Base-by-base conservation (phyloP, 2,888 invertebrate species). In the Thecophora atra region DNA sequence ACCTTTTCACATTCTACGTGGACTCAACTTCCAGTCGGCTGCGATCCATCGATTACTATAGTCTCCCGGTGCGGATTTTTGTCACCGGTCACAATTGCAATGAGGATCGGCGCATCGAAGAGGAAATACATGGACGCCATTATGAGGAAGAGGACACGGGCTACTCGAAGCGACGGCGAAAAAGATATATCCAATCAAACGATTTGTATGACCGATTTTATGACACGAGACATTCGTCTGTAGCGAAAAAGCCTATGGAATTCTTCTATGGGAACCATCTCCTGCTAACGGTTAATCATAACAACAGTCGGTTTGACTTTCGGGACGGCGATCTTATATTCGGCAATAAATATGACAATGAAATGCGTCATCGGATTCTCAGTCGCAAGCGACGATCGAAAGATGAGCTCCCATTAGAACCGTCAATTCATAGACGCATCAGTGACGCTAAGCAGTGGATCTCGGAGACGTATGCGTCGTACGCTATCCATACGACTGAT, bases 381-480 rank as follows among this genome's bases (percentile, higher is more conserved):
- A 89, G 87, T 80, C 88, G 90, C 21, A 88, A 87, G 75, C 88
- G 90, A 76, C 84, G 90, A 81, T 77, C 78, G 0, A 87, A 77
- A 81, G 75, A 76, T 4, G 78, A 77, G 62, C 89, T 90, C 84
- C 88, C 89, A 56, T 88, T 91, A 79, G 78, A 79, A 70, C 81
- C 80, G 0, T 77, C 79, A 0, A 52, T 81, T 26, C 91, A 91
- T 82, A 88, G 90, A 17, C 90, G 91, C 83, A 90, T 93, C 75
- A 89, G 92, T 13, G 93, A 93, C 80, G 94, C 94, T 17, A 93
- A 92, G 81, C 93, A 93, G 82, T 94, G 94, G 94, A 92, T 93
- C 81, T 92, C 94, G 19, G 95, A 95, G 85, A 95, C 95, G 0
- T 91, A 94, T 78, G 94, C 94, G 7, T 94, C 94, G 47, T 95